Evolutionary conservation across 2,113 vertebrate species (phyloP).

Genomic region (Laterallus jamaicensis): DNA sequence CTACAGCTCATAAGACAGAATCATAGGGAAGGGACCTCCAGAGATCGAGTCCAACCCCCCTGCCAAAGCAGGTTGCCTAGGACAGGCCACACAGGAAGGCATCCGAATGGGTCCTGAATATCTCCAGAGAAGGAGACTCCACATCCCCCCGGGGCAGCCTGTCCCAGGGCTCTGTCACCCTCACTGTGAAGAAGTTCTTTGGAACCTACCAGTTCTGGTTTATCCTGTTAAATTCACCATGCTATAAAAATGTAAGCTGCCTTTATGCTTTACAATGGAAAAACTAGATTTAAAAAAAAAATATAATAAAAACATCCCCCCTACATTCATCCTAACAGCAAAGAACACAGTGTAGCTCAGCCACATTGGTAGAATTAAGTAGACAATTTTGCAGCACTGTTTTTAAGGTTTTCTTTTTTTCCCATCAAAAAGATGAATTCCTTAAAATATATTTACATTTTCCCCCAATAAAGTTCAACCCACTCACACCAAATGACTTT

Average conservation of each 20-base stretch:
- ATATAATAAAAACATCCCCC: neutral
- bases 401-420: neutral
- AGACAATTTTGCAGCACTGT: neutral
- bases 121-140: too few species aligned
- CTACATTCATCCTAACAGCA: neutral
- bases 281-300: neutral
- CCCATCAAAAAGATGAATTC: neutral
- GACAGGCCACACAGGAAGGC: too few species aligned
- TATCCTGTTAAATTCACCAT: neutral
- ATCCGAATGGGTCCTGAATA: too few species aligned
- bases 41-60: too few species aligned
- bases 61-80: too few species aligned
- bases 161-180: too few species aligned
- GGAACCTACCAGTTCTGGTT: too few species aligned
- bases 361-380: neutral
- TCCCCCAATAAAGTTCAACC: fast-evolving
- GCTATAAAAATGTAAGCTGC: neutral
- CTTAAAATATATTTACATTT: neutral
- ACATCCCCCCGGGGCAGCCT: too few species aligned
- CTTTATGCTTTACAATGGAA: neutral
- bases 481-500: neutral
- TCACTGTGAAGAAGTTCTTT: too few species aligned
- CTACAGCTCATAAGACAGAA: neutral
- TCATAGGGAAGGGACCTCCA: too few species aligned
- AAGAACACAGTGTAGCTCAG: neutral